Conservation (phyloP, 35 echinoderm and acorn worm species). For the Hemicentrotus pulcherrimus region DNA sequence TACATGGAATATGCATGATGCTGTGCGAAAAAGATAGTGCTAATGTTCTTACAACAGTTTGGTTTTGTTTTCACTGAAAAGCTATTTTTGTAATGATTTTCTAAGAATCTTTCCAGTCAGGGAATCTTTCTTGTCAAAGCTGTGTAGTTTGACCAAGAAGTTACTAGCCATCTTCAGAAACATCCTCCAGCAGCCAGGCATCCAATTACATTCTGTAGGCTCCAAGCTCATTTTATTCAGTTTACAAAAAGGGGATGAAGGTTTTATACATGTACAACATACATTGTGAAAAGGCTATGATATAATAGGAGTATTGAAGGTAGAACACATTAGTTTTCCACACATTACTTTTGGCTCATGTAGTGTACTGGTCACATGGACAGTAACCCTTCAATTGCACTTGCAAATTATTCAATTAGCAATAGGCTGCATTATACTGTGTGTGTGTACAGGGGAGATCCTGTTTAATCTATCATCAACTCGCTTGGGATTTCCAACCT, state of each 20-base stretch:
- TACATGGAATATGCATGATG: not conserved
- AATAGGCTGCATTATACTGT: not conserved
- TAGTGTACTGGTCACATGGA: constrained; percentile 14
- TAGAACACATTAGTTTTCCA: not conserved
- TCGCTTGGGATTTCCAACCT: constrained; percentile 30
- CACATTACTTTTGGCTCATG: not conserved
- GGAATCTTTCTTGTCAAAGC: not conserved
- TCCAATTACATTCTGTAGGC: too few relatives aligned
- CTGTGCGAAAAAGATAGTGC: not conserved
- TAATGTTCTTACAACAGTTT: not conserved
- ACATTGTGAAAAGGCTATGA: not conserved
- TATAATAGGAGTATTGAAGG: not conserved
- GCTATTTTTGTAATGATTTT: not conserved
- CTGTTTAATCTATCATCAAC: constrained; percentile 46
- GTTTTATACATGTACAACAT: too few relatives aligned
- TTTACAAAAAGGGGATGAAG: too few relatives aligned
- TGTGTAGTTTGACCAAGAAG: too few relatives aligned
- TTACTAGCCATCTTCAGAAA: too few relatives aligned
- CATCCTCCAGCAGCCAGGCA: too few relatives aligned
- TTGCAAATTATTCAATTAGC: constrained; percentile 38
- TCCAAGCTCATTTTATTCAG: too few relatives aligned
- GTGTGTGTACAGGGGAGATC: constrained; percentile 8
- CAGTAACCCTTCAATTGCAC: constrained; percentile 12
- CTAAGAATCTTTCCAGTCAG: not conserved
- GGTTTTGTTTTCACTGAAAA: not conserved